Evolutionary conservation across 2,113 vertebrate species (phyloP), one percentile per base, ranked within the genome.

Genomic region (Anseranas semipalmata): DNA sequence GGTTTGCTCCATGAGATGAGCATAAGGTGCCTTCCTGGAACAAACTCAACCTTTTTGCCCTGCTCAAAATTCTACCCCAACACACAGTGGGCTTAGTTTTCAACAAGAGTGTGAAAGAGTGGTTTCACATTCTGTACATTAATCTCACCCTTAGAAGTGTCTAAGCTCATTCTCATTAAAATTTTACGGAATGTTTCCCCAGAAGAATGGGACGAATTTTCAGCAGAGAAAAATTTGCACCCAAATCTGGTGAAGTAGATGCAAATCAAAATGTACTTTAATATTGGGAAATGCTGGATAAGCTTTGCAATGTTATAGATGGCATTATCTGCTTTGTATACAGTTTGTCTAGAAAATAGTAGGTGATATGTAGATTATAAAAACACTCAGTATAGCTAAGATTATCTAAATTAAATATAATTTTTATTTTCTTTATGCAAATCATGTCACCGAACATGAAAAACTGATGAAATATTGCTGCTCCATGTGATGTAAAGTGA

Each of bases 241-340:
- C 55, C 4, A 33, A 14, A 15, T 92, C 43, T 95, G 30, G 22
- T 15, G 41, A 59, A 77, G 17, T 4, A 8, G n/a, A 17, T 22
- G 12, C 12, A 81, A 63, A 59, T 80, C 15, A 85, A 76, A 88
- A 18, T 35, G 24, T 56, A 19, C 56, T 73, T 85, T 81, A 50
- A 16, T 72, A 37, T 1, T 20, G 25, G 21, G n/a, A 85, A 77
- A 59, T 8, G 15, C 12, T 52, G 46, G 79, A 25, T 17, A 52
- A 65, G 2, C 19, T 89, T 68, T 32, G 5, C 10, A 41, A 5
- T 2, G 1, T 35, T 65, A 15, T 46, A 1, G 1, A 8, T 22
- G 32, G 16, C 37, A 37, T 17, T 71, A 3, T 55, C 62, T 46
- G 16, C 9, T 81, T 76, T 78, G 17, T 33, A 14, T 22, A 12